Evolutionary conservation across 2,888 invertebrate genomes (phyloP), one percentile per base, ranked within the genome.

Genomic region (Caenorhabditis sp.): DNA sequence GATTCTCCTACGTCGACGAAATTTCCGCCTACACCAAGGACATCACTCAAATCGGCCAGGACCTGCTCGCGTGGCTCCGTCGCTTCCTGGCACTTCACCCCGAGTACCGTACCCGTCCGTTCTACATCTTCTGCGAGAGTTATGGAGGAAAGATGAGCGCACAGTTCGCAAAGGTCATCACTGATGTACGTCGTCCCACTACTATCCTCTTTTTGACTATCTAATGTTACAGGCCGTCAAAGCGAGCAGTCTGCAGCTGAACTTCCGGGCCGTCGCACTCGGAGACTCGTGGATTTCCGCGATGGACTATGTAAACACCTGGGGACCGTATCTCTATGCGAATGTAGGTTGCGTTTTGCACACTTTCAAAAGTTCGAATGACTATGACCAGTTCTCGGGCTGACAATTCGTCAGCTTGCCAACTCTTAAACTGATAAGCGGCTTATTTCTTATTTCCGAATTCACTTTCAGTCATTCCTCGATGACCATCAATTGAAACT

Each of bases 121-220:
- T 94, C 35, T 95, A 95, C 88, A 94, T 95, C 75, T 94, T 94
- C 86, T 93, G 93, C 24, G 95, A 96, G 89, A 95, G 95, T 0
- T 95, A 95, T 89, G 95, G 95, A 17, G 95, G 95, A 1, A 96
- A 95, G 91, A 95, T 95, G 95, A 93, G 94, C 0, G 93, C 93
- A 0, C 94, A 94, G 86, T 95, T 95, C 89, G 94, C 93, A 8
- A 89, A 90, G 45, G 87, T 88, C 26, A 86, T 92, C 32, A 85
- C 89, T 65, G 87, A 90, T 86, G 91, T 91, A 83, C 75, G 83
- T 74, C n/a, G n/a, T n/a, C n/a, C n/a, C n/a, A n/a, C n/a, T n/a
- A n/a, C n/a, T n/a, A n/a, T n/a, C n/a, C n/a, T n/a, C n/a, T n/a
- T n/a, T n/a, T n/a, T n/a, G n/a, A n/a, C n/a, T n/a, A n/a, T n/a